A percentile compares a stretch with the other conserved stretches of the same genome.
Conservation (phyloP, 1,140 invertebrate genomes). For the Psix sp. region DNA sequence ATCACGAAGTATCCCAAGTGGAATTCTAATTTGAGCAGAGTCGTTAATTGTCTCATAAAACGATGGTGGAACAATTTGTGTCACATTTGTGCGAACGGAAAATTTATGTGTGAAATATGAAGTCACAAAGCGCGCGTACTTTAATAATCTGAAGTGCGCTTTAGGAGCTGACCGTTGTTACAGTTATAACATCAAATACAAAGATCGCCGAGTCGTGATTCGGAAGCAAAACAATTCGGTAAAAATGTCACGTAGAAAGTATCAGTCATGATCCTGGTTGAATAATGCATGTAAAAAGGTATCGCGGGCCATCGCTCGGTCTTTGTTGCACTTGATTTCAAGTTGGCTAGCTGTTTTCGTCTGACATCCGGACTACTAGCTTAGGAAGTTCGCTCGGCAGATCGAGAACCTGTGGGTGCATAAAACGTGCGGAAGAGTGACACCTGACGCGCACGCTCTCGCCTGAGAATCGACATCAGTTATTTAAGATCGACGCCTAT, state of each 20-base stretch:
- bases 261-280: conserved; percentile 72
- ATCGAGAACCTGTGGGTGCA: conserved; percentile 42
- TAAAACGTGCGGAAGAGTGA: conserved; percentile 58
- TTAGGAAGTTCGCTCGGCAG: conserved; percentile 27
- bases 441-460: conserved; percentile 55
- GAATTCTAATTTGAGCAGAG: too few relatives aligned
- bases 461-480: conserved; percentile 46
- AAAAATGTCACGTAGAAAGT: conserved; percentile 69
- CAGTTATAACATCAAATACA: conserved; percentile 39
- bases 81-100: too few relatives aligned
- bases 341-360: conserved; percentile 35
- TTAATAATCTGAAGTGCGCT: conserved; percentile 24
- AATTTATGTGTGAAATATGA: conserved; percentile 32
- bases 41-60: too few relatives aligned
- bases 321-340: conserved; percentile 18
- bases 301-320: conserved; percentile 46
- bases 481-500: conserved; percentile 53
- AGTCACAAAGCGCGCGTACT: conserved; percentile 25
- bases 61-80: too few relatives aligned
- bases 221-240: conserved; percentile 56
- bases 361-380: conserved; percentile 9
- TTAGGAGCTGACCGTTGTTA: conserved; percentile 44
- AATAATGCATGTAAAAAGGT: conserved; percentile 70
- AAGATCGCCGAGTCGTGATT: conserved; percentile 53
- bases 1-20: too few relatives aligned